phyloP scores from a whole-genome alignment of 1,140 invertebrate genomes.

The Drosophila varians region DNA sequence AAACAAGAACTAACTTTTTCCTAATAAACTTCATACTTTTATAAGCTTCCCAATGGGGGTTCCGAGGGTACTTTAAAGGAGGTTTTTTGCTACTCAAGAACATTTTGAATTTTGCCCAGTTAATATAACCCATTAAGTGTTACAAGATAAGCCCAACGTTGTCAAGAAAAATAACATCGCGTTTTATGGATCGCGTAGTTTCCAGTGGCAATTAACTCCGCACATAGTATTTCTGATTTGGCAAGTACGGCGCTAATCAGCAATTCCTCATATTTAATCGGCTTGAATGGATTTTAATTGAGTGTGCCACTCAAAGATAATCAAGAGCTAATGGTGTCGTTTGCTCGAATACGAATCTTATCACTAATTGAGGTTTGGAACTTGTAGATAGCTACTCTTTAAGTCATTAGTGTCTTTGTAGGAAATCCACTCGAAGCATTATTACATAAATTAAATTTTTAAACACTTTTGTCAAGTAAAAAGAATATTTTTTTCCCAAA shows the following conservation, averaged over 20 bases:
- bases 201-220: not conserved
- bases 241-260: not conserved
- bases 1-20: conserved; percentile 14
- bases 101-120: not conserved
- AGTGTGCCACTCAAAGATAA: not conserved
- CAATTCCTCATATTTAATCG: not conserved
- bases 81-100: not conserved
- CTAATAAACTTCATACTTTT: conserved; percentile 1
- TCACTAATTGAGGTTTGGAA: not conserved
- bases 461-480: too few species aligned
- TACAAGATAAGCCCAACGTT: not conserved
- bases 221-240: not conserved
- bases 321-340: not conserved
- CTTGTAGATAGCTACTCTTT: not conserved
- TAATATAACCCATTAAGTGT: not conserved
- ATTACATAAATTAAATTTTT: not conserved
- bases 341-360: not conserved
- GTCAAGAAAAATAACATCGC: not conserved
- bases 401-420: not conserved
- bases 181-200: not conserved
- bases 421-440: not conserved
- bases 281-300: not conserved
- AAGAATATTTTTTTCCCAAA: too few species aligned
- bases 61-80: not conserved
- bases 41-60: conserved; percentile 7